Evolutionary conservation across 2,113 vertebrate species (phyloP).

Genomic region (Amphiprion percula): DNA sequence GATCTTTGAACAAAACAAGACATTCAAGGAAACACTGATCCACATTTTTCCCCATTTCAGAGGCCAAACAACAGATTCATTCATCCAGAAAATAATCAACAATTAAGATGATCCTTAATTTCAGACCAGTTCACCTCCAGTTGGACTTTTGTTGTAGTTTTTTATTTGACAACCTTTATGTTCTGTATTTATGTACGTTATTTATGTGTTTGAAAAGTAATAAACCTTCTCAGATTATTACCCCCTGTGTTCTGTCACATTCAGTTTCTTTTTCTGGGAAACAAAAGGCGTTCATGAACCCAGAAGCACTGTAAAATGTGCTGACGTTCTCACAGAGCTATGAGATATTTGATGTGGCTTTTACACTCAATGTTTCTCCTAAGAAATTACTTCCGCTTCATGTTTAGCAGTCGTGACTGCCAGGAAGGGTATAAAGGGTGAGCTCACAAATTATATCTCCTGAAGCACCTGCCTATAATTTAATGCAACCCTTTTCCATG

Average conservation of each 20-base stretch:
- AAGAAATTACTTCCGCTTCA: not conserved
- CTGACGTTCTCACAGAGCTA: not conserved
- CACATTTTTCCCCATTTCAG: too few relatives aligned
- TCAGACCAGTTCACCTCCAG: too few relatives aligned
- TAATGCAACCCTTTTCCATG: not conserved
- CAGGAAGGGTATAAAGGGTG: not conserved
- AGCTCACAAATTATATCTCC: not conserved
- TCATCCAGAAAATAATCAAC: too few relatives aligned
- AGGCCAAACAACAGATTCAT: too few relatives aligned
- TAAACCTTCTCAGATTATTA: constrained; percentile 26
- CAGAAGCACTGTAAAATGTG: too few relatives aligned
- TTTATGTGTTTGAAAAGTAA: constrained; percentile 34
- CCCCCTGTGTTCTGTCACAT: not conserved
- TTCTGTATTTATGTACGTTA: not conserved
- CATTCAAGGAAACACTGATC: too few relatives aligned
- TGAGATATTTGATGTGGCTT: not conserved
- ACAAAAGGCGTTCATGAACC: not conserved
- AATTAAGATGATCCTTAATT: too few relatives aligned
- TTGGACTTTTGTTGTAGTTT: not conserved
- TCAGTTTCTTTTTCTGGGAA: not conserved
- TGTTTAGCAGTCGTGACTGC: not conserved
- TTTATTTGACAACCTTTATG: not conserved
- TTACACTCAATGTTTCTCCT: too few relatives aligned
- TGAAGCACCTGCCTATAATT: constrained; percentile 8
- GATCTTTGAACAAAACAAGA: too few relatives aligned